Conservation (phyloP, 2,113 vertebrate genomes). For the Dasyornis broadbenti region DNA sequence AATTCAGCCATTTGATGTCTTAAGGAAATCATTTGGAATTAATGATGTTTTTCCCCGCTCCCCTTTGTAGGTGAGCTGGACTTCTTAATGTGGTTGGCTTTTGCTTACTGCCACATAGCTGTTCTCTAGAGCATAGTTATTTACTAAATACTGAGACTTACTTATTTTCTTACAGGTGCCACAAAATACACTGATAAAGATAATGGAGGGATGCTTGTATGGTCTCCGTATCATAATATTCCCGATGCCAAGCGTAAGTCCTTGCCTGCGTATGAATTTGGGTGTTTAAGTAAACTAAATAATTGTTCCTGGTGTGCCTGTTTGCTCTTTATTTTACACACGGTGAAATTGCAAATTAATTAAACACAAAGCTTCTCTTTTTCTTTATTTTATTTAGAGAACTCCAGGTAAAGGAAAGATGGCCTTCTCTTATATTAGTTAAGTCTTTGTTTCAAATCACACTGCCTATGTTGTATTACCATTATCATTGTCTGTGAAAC, state of each 20-base stretch:
- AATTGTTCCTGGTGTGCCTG: not conserved
- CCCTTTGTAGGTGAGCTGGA: not conserved
- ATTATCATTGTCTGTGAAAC: not conserved
- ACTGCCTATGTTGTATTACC: not conserved
- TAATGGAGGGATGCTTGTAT: slow-evolving; percentile 94
- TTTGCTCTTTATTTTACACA: not conserved
- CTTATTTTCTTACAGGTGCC: slow-evolving; percentile 77
- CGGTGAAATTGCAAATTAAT: not conserved
- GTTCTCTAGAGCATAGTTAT: not conserved
- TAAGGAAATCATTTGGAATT: not conserved
- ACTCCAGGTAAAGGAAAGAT: not conserved
- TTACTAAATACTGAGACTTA: slow-evolving; percentile 7
- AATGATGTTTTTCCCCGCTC: accelerated
- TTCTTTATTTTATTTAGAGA: not conserved
- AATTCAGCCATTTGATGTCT: not conserved
- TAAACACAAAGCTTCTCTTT: not conserved
- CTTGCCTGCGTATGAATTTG: not conserved
- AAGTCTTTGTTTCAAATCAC: not conserved
- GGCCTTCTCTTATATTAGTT: not conserved
- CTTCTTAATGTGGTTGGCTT: not conserved
- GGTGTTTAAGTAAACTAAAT: not conserved
- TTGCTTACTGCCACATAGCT: not conserved
- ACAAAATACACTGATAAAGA: slow-evolving; percentile 93
- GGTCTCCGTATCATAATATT: slow-evolving; percentile 92
- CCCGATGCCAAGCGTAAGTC: slow-evolving; percentile 89